Evolutionary conservation across 2,888 invertebrate species (phyloP).

Genomic region (Drosophila affinis): DNA sequence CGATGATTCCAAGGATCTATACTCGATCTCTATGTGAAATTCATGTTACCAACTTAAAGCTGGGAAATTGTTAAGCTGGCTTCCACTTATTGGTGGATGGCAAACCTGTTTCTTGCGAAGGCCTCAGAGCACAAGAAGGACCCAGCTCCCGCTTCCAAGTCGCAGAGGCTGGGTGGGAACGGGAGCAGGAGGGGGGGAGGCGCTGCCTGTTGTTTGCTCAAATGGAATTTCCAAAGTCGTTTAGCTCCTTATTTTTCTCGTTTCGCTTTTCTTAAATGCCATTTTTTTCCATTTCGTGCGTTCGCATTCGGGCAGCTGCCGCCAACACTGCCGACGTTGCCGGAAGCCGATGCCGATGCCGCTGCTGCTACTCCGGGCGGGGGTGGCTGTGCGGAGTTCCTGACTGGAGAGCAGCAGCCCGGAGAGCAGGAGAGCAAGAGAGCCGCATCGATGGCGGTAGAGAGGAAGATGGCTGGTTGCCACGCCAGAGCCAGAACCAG

Average conservation of each 20-base stretch:
- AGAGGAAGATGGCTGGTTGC: slow-evolving; percentile 61
- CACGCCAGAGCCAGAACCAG: slow-evolving; percentile 38
- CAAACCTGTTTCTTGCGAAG: slow-evolving; percentile 9
- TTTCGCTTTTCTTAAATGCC: slow-evolving; percentile 79
- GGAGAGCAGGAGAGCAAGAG: slow-evolving; percentile 34
- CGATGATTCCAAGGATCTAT: neutral
- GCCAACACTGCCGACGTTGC: slow-evolving; percentile 38
- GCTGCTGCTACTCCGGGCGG: slow-evolving; percentile 44
- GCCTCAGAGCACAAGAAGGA: neutral
- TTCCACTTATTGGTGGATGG: slow-evolving; percentile 31
- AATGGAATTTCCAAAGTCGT: slow-evolving; percentile 80
- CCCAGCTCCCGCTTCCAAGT: slow-evolving; percentile 1
- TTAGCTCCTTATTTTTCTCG: slow-evolving; percentile 78
- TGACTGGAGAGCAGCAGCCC: slow-evolving; percentile 61
- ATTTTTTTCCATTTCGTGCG: slow-evolving; percentile 75
- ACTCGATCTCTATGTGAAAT: neutral
- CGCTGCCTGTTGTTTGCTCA: slow-evolving; percentile 72
- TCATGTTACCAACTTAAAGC: slow-evolving; percentile 26
- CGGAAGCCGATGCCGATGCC: slow-evolving; percentile 48
- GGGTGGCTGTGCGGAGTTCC: slow-evolving; percentile 75
- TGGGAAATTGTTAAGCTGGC: slow-evolving; percentile 25
- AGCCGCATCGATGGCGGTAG: slow-evolving; percentile 24
- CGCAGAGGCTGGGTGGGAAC: neutral
- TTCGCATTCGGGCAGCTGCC: slow-evolving; percentile 75
- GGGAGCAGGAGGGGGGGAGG: slow-evolving; percentile 38